Evolutionary conservation across 2,113 vertebrate species (phyloP).

Genomic region (Orcinus orca): DNA sequence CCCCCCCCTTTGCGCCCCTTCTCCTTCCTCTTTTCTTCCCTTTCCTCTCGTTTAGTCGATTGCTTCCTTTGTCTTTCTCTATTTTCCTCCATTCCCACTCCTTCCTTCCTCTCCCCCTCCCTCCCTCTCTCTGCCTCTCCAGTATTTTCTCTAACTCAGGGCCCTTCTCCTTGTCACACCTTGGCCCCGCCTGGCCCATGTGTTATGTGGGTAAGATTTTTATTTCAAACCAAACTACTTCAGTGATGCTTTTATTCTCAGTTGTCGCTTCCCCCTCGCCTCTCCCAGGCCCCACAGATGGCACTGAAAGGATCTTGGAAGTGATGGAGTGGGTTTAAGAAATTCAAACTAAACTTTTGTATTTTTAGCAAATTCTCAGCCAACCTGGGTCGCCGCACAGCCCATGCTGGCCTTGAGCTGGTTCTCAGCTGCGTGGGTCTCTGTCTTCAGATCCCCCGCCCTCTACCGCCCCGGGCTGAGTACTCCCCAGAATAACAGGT

Average conservation of each 20-base stretch:
- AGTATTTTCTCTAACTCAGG: not conserved
- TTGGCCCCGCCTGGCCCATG: too few relatives aligned
- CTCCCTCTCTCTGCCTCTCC: not conserved
- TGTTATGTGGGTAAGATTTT: not conserved
- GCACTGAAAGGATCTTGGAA: not conserved
- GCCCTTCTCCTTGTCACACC: not conserved
- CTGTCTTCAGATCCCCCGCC: not conserved
- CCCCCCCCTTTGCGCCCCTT: not conserved
- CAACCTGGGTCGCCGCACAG: rapidly evolving
- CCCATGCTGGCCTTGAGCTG: not conserved
- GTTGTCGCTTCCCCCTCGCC: too few relatives aligned
- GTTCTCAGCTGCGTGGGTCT: not conserved
- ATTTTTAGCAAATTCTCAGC: not conserved
- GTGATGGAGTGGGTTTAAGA: not conserved
- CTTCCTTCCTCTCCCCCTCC: not conserved
- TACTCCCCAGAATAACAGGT: not conserved
- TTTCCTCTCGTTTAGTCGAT: not conserved
- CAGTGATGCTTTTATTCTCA: not conserved
- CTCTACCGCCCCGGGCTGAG: not conserved
- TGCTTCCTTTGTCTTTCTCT: not conserved
- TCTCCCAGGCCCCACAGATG: not conserved
- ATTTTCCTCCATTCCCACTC: too few relatives aligned
- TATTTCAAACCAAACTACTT: not conserved
- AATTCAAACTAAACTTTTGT: not conserved
- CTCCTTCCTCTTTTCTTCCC: not conserved